Base-by-base conservation (phyloP, 2,797 vertebrate genomes). In the Clarias laeviceps region DNA sequence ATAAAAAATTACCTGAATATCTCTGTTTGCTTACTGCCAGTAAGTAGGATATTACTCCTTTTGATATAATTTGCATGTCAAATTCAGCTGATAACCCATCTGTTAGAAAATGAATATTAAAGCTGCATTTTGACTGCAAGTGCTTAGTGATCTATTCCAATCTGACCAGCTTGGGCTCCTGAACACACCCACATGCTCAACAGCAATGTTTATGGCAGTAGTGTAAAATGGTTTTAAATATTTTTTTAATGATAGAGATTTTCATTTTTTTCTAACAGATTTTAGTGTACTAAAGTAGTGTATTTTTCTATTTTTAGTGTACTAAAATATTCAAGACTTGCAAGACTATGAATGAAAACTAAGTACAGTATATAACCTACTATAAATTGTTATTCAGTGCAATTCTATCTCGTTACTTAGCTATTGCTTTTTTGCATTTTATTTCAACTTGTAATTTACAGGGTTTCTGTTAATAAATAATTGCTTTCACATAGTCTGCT, bases 31-130 rank as follows among this genome's bases (percentile, higher is more conserved):
- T 56, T 29, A 34, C 20, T 22, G 12, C 11, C 57, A 78, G 29
- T 62, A 79, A n/a, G 2, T 37, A 24, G 56, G 5, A 40, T 40
- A 8, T 37, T 62, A 79, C n/a, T 79, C 12, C 18, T 61, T 61
- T 78, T 61, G 76, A 61, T 78, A 61, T 61, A 61, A 78, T 14
- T 5, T 37, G 32, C 57, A n/a, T 59, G 54, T 77, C 27, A 74
- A 56, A 76, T 57, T 34, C 32, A 61, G 29, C 18, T 77, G 20
- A 61, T 37, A 62, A 37, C 37, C 76, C 32, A 78, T 61, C 20
- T 37, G 20, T 34, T 24, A 61, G 20, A 79, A 61, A 9, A 57
- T 34, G 74, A 34, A 77, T 57, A 76, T 22, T 76, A 76, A 72
- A 56, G n/a, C n/a, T 76, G 29, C 50, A 20, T 56, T 54, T 29